Evolutionary conservation across 2,888 invertebrate genomes (phyloP), one percentile per base, ranked within the genome.

Genomic region (Eristalis pertinax): DNA sequence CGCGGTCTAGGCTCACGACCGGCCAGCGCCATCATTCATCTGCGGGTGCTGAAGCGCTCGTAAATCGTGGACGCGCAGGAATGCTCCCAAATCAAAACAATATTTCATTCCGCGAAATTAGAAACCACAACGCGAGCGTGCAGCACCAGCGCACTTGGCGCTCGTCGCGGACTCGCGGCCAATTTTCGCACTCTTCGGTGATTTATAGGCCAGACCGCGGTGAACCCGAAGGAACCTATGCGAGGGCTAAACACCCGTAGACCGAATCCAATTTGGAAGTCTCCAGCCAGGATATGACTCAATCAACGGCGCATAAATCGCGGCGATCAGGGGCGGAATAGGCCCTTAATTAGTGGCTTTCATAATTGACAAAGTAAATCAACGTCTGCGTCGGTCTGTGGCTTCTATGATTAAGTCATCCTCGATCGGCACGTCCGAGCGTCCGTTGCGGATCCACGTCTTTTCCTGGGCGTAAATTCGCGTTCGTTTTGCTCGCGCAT

Each of bases 311-410:
- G 75, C 86, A 86, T 86, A 86, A 86, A 86, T 86, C 84, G 87
- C 86, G 19, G 5, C 43, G 62, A 83, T 83, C 86, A 68, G 69
- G 75, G 83, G 75, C 79, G 79, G 84, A 72, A 68, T 65, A 76
- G 87, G 26, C 58, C 84, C 76, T 87, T 87, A 87, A 87, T 87
- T 84, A 87, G 87, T 87, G 84, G 79, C 76, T 76, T 87, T 87
- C 87, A 87, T 79, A 79, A 84, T 87, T 87, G 86, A 87, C 83
- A 83, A 83, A 86, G 86, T 86, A 86, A 86, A 86, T 86, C 83
- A 86, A 65, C 67, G 83, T 70, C 79, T 24, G 13, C 38, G n/a
- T 60, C 65, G 19, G 29, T 72, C 26, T 67, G 70, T 70, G 63
- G 85, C 50, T 76, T 82, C 86, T 87, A 84, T 80, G 79, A 87